A percentile compares a stretch with the other conserved stretches of the same genome.
These are phyloP conservation scores for Cheilosia vulpina DNA, from an alignment of 2,888 invertebrate species.

Conservation along the genomic window DNA sequence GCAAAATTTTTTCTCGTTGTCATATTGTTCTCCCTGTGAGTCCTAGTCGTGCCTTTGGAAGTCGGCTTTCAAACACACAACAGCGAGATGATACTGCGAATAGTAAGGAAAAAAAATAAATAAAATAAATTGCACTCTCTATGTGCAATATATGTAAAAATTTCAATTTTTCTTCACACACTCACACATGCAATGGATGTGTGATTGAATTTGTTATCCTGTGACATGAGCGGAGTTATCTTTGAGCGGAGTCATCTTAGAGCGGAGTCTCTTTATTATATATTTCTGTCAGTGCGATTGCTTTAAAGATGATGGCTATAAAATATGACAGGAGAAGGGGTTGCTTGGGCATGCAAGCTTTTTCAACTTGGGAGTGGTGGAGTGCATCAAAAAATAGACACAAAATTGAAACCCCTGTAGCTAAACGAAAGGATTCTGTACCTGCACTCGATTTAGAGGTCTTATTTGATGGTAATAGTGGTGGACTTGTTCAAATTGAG, in stretches of 20 bases:
- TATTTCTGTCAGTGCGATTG: neutral
- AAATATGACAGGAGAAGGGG: neutral
- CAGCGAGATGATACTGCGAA: neutral
- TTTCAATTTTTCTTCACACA: constrained; percentile 15
- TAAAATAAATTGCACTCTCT: constrained; percentile 57
- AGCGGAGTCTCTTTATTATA: constrained; percentile 10
- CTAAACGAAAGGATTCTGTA: too few relatives aligned
- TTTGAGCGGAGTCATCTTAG: neutral
- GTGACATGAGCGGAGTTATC: constrained; percentile 8
- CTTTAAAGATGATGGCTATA: neutral
- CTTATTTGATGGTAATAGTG: too few relatives aligned
- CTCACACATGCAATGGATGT: neutral
- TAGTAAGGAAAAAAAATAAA: constrained; percentile 4
- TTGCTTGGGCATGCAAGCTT: neutral
- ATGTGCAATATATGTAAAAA: constrained; percentile 24
- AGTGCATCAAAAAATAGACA: neutral
- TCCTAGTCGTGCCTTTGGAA: constrained; percentile 35
- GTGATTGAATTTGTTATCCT: constrained; percentile 63
- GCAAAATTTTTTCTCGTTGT: constrained; percentile 63
- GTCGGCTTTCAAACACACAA: constrained; percentile 10
- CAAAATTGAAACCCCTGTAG: too few relatives aligned
- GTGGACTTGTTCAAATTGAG: too few relatives aligned
- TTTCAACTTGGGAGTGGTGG: neutral
- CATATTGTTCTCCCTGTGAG: constrained; percentile 15
- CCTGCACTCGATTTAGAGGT: too few relatives aligned